Evolutionary conservation across 2,888 invertebrate genomes (phyloP).

Genomic region (Callyntrura guangdongensis): DNA sequence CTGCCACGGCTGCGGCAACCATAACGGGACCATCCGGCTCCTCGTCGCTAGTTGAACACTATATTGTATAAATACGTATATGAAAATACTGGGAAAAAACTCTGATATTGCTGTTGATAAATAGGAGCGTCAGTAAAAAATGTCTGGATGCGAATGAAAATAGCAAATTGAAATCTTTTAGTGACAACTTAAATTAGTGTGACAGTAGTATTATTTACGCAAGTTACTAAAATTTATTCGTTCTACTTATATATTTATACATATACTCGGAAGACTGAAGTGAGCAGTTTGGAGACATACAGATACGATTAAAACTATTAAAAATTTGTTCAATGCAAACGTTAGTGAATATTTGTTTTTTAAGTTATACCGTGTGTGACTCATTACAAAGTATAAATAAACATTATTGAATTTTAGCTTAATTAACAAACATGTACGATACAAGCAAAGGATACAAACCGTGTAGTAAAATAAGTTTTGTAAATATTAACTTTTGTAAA

Average conservation of each 20-base stretch:
- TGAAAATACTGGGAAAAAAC: too few species aligned
- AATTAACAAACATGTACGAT: too few species aligned
- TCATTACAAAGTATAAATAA: too few species aligned
- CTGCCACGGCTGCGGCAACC: conserved; percentile 49
- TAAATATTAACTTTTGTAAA: conserved; percentile 60
- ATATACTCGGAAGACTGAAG: conserved; percentile 62
- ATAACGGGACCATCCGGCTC: conserved; percentile 66
- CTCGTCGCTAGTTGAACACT: conserved; percentile 77
- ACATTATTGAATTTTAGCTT: too few species aligned
- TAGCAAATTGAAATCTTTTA: conserved; percentile 28
- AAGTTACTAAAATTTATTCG: conserved; percentile 11
- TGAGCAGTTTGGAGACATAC: conserved; percentile 58
- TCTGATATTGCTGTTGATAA: too few species aligned
- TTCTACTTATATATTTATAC: conserved; percentile 14
- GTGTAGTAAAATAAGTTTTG: conserved; percentile 11
- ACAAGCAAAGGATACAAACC: neutral
- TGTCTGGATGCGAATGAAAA: conserved; percentile 11
- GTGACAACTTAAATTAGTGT: conserved; percentile 46
- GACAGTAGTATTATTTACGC: conserved; percentile 20
- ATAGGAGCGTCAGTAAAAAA: neutral
- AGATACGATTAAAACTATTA: conserved; percentile 7
- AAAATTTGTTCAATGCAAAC: conserved; percentile 11
- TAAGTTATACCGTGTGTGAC: too few species aligned
- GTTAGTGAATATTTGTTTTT: neutral
- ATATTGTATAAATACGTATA: conserved; percentile 72